Percentiles rank a stretch among this genome's conserved stretches.
These are phyloP conservation scores for Lepus timidus DNA, from an alignment of 2,113 vertebrate genomes.

Conservation along the genomic window DNA sequence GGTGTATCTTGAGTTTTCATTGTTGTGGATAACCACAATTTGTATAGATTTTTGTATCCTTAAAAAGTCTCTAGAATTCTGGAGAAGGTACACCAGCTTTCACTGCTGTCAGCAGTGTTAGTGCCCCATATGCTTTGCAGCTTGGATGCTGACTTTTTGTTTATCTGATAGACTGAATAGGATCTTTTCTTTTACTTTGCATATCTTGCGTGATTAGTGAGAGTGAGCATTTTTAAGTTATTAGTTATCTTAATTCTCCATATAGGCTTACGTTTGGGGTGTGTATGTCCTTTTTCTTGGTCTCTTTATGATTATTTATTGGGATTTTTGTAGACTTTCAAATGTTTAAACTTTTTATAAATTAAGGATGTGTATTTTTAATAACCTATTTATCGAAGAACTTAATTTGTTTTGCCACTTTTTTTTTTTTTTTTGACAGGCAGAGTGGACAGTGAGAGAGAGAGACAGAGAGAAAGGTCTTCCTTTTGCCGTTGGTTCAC, in stretches of 20 bases:
- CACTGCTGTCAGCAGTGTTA: not conserved
- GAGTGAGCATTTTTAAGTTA: not conserved
- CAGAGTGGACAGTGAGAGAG: too few relatives aligned
- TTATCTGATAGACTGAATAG: conserved; percentile 22
- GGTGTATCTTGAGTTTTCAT: not conserved
- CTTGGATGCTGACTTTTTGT: not conserved
- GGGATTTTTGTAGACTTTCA: conserved; percentile 1
- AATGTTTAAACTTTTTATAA: not conserved
- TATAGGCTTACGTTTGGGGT: not conserved
- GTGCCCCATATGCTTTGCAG: not conserved
- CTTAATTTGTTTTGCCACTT: not conserved
- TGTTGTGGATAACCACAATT: not conserved
- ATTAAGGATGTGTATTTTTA: not conserved
- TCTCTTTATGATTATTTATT: conserved; percentile 25
- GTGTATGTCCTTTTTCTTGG: not conserved
- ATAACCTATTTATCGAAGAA: not conserved
- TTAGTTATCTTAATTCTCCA: conserved; percentile 25
- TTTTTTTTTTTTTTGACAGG: conserved; percentile 24
- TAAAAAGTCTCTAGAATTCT: conserved; percentile 24
- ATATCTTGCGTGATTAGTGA: conserved; percentile 2
- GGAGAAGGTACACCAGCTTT: not conserved
- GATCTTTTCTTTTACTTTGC: conserved; percentile 21
- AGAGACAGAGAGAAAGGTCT: too few relatives aligned
- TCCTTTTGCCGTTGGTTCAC: too few relatives aligned
- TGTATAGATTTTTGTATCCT: not conserved